A percentile compares a stretch with the other conserved stretches of the same genome.
phyloP scores from a whole-genome alignment of 2,113 vertebrate species.

The Cervus canadensis region DNA sequence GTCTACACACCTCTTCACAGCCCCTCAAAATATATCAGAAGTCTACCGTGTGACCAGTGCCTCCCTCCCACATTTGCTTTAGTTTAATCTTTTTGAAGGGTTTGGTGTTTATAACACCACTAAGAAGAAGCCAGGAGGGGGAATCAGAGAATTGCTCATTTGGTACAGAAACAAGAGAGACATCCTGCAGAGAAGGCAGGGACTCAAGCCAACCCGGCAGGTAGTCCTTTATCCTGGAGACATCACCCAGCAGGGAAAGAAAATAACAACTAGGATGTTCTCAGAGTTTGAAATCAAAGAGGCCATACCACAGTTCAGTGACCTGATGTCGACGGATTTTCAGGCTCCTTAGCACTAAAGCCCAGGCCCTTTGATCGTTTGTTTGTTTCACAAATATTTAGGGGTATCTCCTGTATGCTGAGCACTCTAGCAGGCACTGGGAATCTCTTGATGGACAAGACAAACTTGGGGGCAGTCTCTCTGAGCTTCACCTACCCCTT shows the following conservation, averaged over 20 bases:
- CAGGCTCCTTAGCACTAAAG: background rate
- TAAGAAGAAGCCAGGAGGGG: background rate
- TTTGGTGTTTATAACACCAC: background rate
- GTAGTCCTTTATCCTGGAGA: background rate
- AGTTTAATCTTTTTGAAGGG: background rate
- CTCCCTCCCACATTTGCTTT: background rate
- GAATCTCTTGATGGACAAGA: background rate
- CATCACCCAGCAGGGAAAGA: background rate
- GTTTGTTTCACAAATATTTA: background rate
- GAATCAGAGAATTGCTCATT: background rate
- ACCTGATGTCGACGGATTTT: background rate
- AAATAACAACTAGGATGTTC: background rate
- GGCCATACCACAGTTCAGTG: background rate
- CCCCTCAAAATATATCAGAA: background rate
- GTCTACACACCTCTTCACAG: background rate
- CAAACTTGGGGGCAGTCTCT: background rate
- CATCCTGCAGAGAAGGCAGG: background rate
- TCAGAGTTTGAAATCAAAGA: background rate
- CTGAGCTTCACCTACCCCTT: background rate
- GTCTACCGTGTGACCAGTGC: background rate
- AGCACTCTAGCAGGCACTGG: background rate
- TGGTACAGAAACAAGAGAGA: background rate
- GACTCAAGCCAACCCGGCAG: background rate
- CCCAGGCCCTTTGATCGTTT: background rate
- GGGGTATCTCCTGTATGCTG: background rate